A percentile compares a stretch with the other conserved stretches of the same genome.
Evolutionary conservation across 2,888 invertebrate genomes (phyloP).

Genomic region (Cotesia congregata): DNA sequence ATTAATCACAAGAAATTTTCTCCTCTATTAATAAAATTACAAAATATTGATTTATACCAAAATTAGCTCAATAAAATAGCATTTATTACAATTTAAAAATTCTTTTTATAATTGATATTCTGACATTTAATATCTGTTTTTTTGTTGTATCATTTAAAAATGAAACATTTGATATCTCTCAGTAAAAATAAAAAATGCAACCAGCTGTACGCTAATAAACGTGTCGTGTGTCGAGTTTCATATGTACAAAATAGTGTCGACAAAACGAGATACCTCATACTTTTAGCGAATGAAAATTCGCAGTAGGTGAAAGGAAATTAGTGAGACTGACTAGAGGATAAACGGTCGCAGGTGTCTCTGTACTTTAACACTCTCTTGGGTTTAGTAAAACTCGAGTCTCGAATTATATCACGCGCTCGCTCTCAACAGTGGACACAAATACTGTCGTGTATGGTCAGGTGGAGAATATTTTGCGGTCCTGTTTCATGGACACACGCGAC

Average conservation of each 20-base stretch:
- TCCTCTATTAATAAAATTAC: no score
- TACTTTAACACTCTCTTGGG: background rate
- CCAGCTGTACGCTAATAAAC: background rate
- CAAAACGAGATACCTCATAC: background rate
- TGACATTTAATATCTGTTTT: no score
- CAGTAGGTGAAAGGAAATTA: constrained; percentile 14
- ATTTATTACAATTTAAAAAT: no score
- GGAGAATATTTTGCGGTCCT: background rate
- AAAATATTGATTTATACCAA: no score
- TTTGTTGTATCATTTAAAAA: background rate
- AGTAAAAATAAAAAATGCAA: background rate
- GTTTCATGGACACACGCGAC: background rate
- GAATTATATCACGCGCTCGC: background rate
- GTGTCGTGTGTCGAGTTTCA: background rate
- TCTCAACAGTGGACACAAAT: background rate
- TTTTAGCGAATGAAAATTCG: background rate
- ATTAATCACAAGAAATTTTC: no score
- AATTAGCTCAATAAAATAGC: no score
- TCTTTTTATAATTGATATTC: no score
- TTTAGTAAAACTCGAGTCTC: background rate
- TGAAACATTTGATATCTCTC: background rate
- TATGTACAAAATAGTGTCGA: background rate
- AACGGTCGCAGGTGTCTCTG: constrained; percentile 8
- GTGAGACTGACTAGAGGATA: constrained; percentile 1
- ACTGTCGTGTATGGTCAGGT: background rate